Evolutionary conservation across 1,140 invertebrate genomes (phyloP).

Genomic region (Mesaphorura yosii): DNA sequence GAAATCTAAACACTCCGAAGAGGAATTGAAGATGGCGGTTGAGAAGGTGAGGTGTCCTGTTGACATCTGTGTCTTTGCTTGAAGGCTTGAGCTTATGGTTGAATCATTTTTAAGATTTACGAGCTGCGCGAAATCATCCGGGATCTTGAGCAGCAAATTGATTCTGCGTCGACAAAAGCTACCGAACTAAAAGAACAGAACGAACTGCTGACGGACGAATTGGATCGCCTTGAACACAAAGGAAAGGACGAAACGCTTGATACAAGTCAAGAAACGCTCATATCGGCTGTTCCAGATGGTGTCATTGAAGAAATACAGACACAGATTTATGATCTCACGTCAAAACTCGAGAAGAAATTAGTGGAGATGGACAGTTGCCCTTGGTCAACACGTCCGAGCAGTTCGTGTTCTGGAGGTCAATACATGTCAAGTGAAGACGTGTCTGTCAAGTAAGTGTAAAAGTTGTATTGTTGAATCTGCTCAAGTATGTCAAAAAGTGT

Average conservation of each 20-base stretch:
- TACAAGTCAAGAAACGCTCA: constrained; percentile 7
- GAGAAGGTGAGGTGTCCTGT: constrained; percentile 44
- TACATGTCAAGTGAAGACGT: constrained; percentile 29
- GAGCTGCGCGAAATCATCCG: constrained; percentile 60
- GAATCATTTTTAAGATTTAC: constrained; percentile 38
- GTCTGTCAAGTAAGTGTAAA: constrained; percentile 17
- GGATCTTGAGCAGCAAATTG: constrained; percentile 58
- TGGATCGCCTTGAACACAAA: constrained; percentile 42
- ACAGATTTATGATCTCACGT: constrained; percentile 16
- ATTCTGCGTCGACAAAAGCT: constrained; percentile 45
- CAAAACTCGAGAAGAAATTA: constrained; percentile 19
- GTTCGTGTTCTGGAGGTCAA: constrained; percentile 24
- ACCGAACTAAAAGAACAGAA: constrained; percentile 42
- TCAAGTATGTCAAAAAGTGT: background rate
- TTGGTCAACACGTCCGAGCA: constrained; percentile 18
- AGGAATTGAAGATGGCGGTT: constrained; percentile 52
- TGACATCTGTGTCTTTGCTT: background rate
- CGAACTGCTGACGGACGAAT: constrained; percentile 44
- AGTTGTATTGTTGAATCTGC: too few relatives aligned
- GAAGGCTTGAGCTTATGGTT: too few relatives aligned
- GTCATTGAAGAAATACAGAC: constrained; percentile 22
- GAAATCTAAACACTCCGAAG: constrained; percentile 36
- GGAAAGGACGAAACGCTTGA: constrained; percentile 36
- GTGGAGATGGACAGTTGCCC: constrained; percentile 22
- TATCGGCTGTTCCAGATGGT: constrained; percentile 8